A percentile compares a stretch with the other conserved stretches of the same genome.
Evolutionary conservation across 2,113 vertebrate genomes (phyloP).

Genomic region (Damaliscus lunatus): DNA sequence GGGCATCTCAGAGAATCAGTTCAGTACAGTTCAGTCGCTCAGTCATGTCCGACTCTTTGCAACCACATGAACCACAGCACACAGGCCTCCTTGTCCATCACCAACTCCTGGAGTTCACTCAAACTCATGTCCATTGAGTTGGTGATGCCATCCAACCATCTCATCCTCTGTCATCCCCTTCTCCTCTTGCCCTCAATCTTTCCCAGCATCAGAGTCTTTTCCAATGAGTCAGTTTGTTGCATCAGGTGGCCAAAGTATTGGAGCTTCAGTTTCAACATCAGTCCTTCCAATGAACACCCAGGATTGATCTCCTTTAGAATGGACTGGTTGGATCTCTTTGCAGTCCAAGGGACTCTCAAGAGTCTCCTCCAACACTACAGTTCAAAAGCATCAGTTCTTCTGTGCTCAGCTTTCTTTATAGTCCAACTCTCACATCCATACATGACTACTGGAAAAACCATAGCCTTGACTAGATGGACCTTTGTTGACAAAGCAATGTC

Average conservation of each 20-base stretch:
- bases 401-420: neutral
- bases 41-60: accelerated
- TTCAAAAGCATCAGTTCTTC: neutral
- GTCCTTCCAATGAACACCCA: neutral
- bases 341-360: neutral
- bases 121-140: neutral
- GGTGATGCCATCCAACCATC: neutral
- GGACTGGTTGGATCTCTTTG: neutral
- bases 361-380: neutral
- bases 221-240: accelerated
- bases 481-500: neutral
- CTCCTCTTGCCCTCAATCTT: neutral
- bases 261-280: neutral
- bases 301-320: neutral
- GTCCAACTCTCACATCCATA: neutral
- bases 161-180: neutral
- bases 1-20: neutral
- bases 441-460: neutral
- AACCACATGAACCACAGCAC: neutral
- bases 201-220: neutral
- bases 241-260: neutral
- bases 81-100: neutral
- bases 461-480: neutral
- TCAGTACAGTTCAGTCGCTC: neutral
- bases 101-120: accelerated